Conservation (phyloP, 2,797 vertebrate genomes). For the Sandelia bainsii region DNA sequence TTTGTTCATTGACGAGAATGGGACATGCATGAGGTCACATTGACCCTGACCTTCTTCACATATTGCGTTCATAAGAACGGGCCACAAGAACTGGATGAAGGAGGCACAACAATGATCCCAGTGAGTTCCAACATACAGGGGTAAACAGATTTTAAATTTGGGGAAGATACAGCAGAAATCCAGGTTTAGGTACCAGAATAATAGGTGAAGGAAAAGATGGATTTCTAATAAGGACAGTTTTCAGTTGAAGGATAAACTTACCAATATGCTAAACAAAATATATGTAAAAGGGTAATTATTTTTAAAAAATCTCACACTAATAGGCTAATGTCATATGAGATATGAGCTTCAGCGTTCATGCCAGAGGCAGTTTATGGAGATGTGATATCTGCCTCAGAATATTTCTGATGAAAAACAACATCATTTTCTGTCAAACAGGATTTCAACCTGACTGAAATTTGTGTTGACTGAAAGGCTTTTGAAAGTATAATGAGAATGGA, state of each 20-base stretch:
- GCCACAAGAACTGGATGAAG: no score
- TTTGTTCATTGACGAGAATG: no score
- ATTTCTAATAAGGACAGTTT: background rate
- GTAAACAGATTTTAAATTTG: slow-evolving; percentile 10
- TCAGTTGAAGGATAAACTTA: background rate
- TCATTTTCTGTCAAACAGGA: slow-evolving; percentile 47
- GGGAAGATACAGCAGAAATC: background rate
- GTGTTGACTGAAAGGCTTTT: slow-evolving; percentile 42
- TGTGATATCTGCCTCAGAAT: slow-evolving; percentile 43
- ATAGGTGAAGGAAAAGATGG: background rate
- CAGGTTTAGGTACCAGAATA: background rate
- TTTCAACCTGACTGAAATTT: slow-evolving; percentile 56
- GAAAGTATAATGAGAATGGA: slow-evolving; percentile 48
- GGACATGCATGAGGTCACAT: no score
- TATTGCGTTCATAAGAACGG: no score
- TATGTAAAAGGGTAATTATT: background rate
- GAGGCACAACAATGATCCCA: background rate
- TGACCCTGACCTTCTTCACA: no score
- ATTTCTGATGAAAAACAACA: slow-evolving; percentile 56
- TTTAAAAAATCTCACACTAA: background rate
- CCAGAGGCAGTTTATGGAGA: slow-evolving; percentile 53
- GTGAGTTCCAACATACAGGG: background rate
- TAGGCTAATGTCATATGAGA: slow-evolving; percentile 13
- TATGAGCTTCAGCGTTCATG: slow-evolving; percentile 48
- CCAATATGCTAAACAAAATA: background rate